Conservation (phyloP, 2,888 invertebrate species). For the Drosophila maculinotata region DNA sequence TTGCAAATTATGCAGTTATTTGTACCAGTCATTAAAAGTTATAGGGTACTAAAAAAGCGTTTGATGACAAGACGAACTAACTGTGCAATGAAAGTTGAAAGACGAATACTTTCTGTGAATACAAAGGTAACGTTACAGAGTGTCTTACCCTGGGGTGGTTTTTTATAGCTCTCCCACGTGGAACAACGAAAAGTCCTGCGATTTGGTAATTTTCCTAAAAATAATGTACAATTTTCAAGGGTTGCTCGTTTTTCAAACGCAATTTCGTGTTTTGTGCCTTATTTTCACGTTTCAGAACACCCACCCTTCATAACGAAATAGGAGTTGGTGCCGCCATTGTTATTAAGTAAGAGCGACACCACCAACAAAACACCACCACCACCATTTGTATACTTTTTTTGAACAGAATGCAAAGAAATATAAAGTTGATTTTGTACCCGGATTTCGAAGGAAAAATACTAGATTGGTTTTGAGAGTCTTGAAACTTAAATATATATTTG, state of each 20-base stretch:
- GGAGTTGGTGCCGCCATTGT: constrained; percentile 39
- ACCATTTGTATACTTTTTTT: background rate
- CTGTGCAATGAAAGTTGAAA: background rate
- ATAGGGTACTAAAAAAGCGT: too few relatives aligned
- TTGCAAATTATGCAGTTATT: too few relatives aligned
- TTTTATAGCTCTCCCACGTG: constrained; percentile 1
- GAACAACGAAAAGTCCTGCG: background rate
- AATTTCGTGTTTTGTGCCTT: constrained; percentile 29
- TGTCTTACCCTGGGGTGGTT: constrained; percentile 2
- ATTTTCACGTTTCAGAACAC: constrained; percentile 21
- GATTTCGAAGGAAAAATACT: too few relatives aligned
- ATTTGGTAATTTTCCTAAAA: constrained; percentile 17
- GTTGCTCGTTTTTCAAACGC: constrained; percentile 25
- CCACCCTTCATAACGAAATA: constrained; percentile 14
- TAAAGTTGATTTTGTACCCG: too few relatives aligned
- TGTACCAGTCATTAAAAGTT: too few relatives aligned
- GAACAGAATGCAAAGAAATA: background rate
- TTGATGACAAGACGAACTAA: background rate
- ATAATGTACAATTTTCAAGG: constrained; percentile 13
- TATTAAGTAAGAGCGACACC: too few relatives aligned
- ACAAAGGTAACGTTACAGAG: background rate
- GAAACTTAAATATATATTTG: too few relatives aligned
- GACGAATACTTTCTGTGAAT: background rate
- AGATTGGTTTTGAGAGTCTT: too few relatives aligned
- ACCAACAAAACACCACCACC: constrained; percentile 15